Evolutionary conservation across 2,888 invertebrate genomes (phyloP).

Genomic region (Steinernema carpocapsae): DNA sequence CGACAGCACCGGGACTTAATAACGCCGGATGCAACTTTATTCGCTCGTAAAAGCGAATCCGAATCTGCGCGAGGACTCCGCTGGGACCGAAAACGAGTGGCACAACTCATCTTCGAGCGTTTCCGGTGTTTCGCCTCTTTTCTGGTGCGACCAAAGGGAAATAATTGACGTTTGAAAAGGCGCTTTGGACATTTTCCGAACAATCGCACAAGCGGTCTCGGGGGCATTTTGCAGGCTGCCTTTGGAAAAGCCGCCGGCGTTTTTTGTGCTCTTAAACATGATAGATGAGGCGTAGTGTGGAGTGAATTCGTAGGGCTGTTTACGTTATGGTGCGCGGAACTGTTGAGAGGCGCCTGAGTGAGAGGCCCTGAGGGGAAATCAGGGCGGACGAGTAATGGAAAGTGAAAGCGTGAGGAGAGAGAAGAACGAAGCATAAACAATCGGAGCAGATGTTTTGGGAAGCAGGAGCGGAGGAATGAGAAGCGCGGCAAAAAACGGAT

Average conservation of each 20-base stretch:
- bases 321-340: constrained; percentile 13
- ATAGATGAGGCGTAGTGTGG: neutral
- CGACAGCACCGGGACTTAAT: neutral
- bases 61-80: constrained; percentile 18
- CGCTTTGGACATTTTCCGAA: constrained; percentile 1
- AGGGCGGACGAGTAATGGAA: constrained; percentile 9
- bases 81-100: constrained; percentile 3
- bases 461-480: neutral
- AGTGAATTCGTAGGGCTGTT: constrained; percentile 17
- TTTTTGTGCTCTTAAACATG: constrained; percentile 16
- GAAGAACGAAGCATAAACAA: constrained; percentile 5
- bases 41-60: constrained; percentile 23
- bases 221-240: neutral
- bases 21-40: constrained; percentile 21
- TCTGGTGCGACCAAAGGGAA: constrained; percentile 14
- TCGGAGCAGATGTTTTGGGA: constrained; percentile 30
- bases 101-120: constrained; percentile 30
- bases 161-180: constrained; percentile 34
- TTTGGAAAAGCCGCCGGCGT: neutral
- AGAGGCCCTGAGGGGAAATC: constrained; percentile 10
- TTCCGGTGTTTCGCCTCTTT: constrained; percentile 31
- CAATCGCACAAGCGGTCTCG: constrained; percentile 1
- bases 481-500: neutral
- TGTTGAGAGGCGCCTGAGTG: constrained; percentile 5
- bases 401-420: constrained; percentile 22